Percentiles rank a stretch among this genome's conserved stretches.
These are phyloP conservation scores for Globodera rostochiensis DNA, from an alignment of 1,140 invertebrate genomes.

Conservation along the genomic window DNA sequence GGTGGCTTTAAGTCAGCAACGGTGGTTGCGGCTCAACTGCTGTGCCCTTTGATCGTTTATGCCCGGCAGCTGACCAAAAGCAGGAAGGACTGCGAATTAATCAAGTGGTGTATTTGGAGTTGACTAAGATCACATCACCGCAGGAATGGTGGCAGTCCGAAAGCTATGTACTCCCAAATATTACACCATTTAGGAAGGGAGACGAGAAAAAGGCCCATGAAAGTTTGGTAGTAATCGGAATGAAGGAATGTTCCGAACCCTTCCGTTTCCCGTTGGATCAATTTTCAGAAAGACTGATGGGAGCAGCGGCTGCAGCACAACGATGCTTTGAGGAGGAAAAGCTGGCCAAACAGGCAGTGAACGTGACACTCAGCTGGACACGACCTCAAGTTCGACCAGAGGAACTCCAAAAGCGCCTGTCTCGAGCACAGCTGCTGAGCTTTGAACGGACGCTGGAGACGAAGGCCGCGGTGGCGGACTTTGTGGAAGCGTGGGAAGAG, in stretches of 20 bases:
- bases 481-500: background rate
- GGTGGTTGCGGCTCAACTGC: background rate
- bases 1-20: background rate
- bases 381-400: background rate
- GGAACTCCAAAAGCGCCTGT: background rate
- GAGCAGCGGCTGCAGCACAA: background rate
- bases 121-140: background rate
- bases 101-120: background rate
- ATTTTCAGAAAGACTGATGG: slow-evolving; percentile 12
- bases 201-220: background rate
- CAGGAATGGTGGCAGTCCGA: background rate
- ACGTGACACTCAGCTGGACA: background rate
- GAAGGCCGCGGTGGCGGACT: background rate
- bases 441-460: background rate
- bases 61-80: background rate
- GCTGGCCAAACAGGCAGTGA: background rate
- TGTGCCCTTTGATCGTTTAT: background rate
- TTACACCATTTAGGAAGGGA: background rate
- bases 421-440: background rate
- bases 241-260: background rate
- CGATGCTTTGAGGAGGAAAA: background rate
- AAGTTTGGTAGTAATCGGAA: background rate
- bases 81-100: background rate
- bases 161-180: background rate
- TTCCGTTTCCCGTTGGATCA: background rate